A percentile compares a stretch with the other conserved stretches of the same genome.
These are phyloP conservation scores for Carposina sasakii DNA, from an alignment of 1,140 invertebrate genomes.

Conservation along the genomic window DNA sequence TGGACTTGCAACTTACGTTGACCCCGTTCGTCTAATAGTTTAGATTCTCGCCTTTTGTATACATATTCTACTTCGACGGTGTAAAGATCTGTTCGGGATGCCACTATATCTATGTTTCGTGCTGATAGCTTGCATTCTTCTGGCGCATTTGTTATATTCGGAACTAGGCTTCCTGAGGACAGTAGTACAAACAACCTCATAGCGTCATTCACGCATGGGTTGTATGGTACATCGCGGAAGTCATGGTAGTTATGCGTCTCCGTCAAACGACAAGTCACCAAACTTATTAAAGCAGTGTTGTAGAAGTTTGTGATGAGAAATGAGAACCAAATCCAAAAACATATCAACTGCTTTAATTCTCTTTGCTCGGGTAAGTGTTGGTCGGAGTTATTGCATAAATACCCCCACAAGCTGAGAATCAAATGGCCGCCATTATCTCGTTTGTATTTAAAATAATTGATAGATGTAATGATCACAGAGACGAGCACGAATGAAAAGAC, in stretches of 20 bases:
- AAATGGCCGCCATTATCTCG: no score
- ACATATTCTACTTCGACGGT: conserved; percentile 30
- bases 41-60: conserved; percentile 29
- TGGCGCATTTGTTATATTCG: background rate
- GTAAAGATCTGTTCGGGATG: conserved; percentile 27
- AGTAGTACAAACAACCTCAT: background rate
- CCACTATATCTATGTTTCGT: conserved; percentile 30
- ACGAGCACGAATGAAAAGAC: conserved; percentile 8
- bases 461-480: conserved; percentile 5
- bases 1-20: conserved; percentile 26
- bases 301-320: conserved; percentile 47
- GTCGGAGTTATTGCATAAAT: conserved; percentile 29
- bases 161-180: background rate
- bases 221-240: background rate
- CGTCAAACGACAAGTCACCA: conserved; percentile 24
- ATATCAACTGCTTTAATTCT: conserved; percentile 25
- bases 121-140: background rate
- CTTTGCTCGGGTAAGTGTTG: conserved; percentile 20
- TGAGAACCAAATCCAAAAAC: conserved; percentile 44
- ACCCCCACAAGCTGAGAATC: conserved; percentile 34
- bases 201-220: background rate
- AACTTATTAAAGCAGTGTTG: conserved; percentile 34
- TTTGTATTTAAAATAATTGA: background rate
- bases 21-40: conserved; percentile 32
- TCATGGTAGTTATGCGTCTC: background rate